phyloP scores from a whole-genome alignment of 2,797 vertebrate species.

The Xiphorhynchus erythropygius region DNA sequence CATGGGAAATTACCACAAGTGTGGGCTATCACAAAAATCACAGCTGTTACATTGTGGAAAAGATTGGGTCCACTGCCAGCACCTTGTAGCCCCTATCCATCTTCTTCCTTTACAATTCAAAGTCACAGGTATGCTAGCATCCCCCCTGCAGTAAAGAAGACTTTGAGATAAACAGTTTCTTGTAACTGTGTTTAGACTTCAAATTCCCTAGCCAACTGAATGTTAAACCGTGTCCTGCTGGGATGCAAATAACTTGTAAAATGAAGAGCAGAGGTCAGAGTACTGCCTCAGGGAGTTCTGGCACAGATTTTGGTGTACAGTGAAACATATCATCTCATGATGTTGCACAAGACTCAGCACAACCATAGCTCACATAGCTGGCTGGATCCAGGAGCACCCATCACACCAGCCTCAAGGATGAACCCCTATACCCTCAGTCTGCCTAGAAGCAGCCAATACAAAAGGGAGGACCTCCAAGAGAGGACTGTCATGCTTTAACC shows the following conservation, averaged over 20 bases:
- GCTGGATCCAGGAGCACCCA: background rate
- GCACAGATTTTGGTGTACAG: background rate
- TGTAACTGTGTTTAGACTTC: background rate
- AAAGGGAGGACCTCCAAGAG: background rate
- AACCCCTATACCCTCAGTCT: background rate
- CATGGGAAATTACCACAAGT: background rate
- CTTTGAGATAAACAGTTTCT: background rate
- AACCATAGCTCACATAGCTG: accelerated
- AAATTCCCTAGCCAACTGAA: background rate
- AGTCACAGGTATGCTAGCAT: background rate
- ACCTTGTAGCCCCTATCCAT: background rate
- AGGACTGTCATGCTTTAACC: background rate
- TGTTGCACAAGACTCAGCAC: background rate
- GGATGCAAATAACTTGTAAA: background rate
- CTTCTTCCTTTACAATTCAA: background rate
- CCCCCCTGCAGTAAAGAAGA: background rate
- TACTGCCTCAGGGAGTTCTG: background rate
- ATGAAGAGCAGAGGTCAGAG: background rate
- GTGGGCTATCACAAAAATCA: background rate
- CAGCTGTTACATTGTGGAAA: background rate
- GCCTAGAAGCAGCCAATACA: background rate
- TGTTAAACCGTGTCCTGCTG: background rate
- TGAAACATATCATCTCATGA: accelerated
- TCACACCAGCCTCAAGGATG: background rate
- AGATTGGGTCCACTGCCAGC: background rate